Base-by-base conservation (phyloP, 2,113 vertebrate genomes). In the Periophthalmus modestus region DNA sequence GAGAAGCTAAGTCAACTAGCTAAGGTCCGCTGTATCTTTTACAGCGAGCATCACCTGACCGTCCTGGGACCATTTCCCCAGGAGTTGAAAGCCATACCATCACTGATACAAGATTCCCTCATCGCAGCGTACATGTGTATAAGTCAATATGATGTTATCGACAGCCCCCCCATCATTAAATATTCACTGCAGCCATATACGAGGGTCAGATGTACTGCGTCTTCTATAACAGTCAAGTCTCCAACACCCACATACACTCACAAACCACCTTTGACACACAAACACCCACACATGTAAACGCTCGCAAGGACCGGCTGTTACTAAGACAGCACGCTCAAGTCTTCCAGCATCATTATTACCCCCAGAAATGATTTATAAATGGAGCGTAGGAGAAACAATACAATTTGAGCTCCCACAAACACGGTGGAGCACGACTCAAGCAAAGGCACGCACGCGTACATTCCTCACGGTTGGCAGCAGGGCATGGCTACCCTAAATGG, bases 401-500 rank as follows among this genome's bases (percentile, higher is more conserved):
- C 61, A 84, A 80, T 68, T 54, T 58, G 43, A 65, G 68, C 48
- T 33, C 67, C 67, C 61, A 72, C 68, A 82, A 67, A 82, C 78
- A 78, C 66, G 72, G 65, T 43, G 65, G 57, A 72, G 65, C 72
- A 73, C 68, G 36, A 68, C 58, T 65, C 69, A 48, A 18, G 47
- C 71, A 58, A 24, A 34, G 77, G 77, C 66, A 76, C 63, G 5
- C 66, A 47, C 76, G 33, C 68, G 72, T 54, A 70, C 88, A 92
- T 90, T 91, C 90, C 80, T 85, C 9, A 72, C 71, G 78, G 77
- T 69, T 82, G 87, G 79, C 83, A 82, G 82, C 57, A 77, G 80
- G 85, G 80, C 85, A 89, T 78, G 81, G 81, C 87, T 90, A 92
- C 92, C 93, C 84, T 92, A 93, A 82, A 93, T 91, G 92, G 92